These are phyloP conservation scores for Haplotaxodon microlepis DNA, from an alignment of 2,113 vertebrate genomes.

Conservation along the genomic window DNA sequence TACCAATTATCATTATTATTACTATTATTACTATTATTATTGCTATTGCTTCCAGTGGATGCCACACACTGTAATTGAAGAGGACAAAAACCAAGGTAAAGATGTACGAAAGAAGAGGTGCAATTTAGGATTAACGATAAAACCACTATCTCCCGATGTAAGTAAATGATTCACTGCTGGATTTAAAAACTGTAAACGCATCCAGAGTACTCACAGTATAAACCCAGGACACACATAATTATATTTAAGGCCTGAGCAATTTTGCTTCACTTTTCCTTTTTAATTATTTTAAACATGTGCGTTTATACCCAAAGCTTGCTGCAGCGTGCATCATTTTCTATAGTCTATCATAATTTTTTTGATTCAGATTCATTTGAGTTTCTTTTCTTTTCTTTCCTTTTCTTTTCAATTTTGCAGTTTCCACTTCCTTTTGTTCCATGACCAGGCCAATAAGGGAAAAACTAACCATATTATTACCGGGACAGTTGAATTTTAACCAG, in stretches of 20 bases:
- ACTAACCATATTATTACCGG: constrained; percentile 13
- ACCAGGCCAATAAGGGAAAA: not conserved
- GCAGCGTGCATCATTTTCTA: not conserved
- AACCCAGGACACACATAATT: not conserved
- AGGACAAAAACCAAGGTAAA: not conserved
- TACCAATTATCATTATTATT: not conserved
- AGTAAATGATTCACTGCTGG: not conserved
- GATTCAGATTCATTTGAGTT: not conserved
- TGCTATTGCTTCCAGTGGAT: not conserved
- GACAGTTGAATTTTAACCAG: constrained; percentile 59
- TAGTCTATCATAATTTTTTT: not conserved
- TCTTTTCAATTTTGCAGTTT: not conserved
- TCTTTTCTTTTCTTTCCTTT: not conserved
- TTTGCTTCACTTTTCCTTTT: not conserved
- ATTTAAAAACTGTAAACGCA: not conserved
- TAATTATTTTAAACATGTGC: not conserved
- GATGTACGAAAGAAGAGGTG: not conserved
- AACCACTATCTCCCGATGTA: not conserved
- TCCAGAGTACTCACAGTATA: not conserved
- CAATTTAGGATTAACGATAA: not conserved
- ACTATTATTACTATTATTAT: not conserved
- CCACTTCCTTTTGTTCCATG: not conserved
- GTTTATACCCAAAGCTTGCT: not conserved
- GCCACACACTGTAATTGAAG: not conserved
- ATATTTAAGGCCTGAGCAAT: not conserved